These are phyloP conservation scores for Eublepharis macularius DNA, from an alignment of 2,113 vertebrate genomes.

Conservation along the genomic window DNA sequence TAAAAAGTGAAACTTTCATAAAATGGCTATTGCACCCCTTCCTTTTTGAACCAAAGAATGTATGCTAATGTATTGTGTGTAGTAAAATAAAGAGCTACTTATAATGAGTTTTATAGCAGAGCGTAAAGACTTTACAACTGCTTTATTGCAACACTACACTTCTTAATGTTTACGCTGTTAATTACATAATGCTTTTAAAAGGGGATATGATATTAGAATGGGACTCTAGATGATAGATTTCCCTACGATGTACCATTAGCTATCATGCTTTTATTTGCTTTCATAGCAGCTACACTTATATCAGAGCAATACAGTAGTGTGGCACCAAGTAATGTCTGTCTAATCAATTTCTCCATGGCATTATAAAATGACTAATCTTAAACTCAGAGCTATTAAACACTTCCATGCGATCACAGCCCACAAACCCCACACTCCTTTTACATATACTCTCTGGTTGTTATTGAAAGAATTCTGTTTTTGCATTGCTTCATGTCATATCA, in stretches of 20 bases:
- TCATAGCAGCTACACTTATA: neutral
- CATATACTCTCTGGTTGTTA: neutral
- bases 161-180: slow-evolving; percentile 26
- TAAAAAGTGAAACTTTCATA: neutral
- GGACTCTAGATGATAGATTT: neutral
- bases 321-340: slow-evolving; percentile 1
- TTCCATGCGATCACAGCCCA: slow-evolving; percentile 7
- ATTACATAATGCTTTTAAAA: slow-evolving; percentile 30
- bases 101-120: slow-evolving; percentile 16
- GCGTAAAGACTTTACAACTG: neutral
- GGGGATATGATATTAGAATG: slow-evolving; percentile 12
- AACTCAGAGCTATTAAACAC: neutral
- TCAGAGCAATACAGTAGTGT: neutral
- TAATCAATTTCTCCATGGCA: slow-evolving; percentile 16
- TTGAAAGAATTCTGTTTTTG: neutral
- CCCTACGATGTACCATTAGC: neutral
- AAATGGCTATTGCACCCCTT: neutral
- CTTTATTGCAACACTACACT: slow-evolving; percentile 16
- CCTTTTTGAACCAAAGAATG: slow-evolving; percentile 8
- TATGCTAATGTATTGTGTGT: neutral
- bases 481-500: neutral
- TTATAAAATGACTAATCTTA: slow-evolving; percentile 6
- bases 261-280: slow-evolving; percentile 26
- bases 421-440: slow-evolving; percentile 5
- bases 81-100: slow-evolving; percentile 9